Base-by-base conservation (phyloP, 2,113 vertebrate species). In the Serinus canaria region DNA sequence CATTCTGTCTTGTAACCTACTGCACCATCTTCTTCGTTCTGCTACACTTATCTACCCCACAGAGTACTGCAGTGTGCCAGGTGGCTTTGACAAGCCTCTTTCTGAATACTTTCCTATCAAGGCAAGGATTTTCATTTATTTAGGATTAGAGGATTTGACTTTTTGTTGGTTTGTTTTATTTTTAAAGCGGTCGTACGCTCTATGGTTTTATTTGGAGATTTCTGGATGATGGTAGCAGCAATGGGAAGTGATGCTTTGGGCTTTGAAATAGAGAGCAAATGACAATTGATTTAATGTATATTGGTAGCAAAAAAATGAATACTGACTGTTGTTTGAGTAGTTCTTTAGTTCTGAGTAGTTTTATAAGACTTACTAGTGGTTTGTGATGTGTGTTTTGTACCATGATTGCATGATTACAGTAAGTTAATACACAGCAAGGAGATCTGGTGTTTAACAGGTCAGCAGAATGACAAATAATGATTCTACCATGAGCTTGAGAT, bases 41-140 rank as follows among this genome's bases (percentile, higher is more conserved):
- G 98, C 98, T 67, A 99, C 98, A 63, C 99, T 99, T 91, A 99
- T 98, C 97, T 99, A 99, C 97, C 99, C 99, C 95, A 99, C 98
- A 37, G 99, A 99, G 92, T 99, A 99, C 98, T 99, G 99, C 98
- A 99, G 99, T 94, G 97, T 99, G 83, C 99, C 99, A 41, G 99
- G 99, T 44, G 99, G 99, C 94, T 99, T 99, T 97, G 98, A 98
- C 95, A 98, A 98, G 90, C 98, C 98, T 91, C 98, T 98, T 86
- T 98, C 98, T 85, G 98, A 99, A 97, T 99, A 99, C 97, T 98
- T 99, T 90, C 99, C 99, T 96, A 99, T 99, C 95, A 99, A 99
- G 99, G 99, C 98, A 98, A 98, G 98, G 95, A 96, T 97, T 97
- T 98, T 97, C 80, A 97, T 87, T 98, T 96, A 95, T 92, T 96